phyloP scores from a whole-genome alignment of 2,888 invertebrate genomes.

The Marasmarcha lunaedactyla region DNA sequence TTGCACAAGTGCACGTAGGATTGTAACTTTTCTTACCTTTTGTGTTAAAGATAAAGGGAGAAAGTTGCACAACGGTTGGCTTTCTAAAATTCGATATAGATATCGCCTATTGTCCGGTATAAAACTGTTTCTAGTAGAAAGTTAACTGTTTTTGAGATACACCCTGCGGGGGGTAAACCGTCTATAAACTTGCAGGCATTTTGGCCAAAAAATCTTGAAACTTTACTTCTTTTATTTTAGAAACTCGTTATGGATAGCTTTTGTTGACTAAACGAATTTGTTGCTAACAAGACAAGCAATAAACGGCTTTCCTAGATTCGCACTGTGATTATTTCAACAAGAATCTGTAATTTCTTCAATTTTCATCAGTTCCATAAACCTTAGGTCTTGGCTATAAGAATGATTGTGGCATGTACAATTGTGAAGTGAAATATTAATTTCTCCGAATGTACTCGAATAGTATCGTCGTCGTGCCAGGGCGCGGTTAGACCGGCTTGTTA shows the following conservation, averaged over 20 bases:
- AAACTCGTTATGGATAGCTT: too few species aligned
- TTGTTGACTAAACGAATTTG: too few species aligned
- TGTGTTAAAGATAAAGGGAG: conserved; percentile 56
- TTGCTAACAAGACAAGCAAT: too few species aligned
- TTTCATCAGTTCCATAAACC: too few species aligned
- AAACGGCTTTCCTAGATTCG: too few species aligned
- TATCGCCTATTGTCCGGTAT: conserved; percentile 37
- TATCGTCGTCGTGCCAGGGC: conserved; percentile 38
- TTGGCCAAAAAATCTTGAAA: too few species aligned
- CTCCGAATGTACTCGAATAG: background rate
- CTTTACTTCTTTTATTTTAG: too few species aligned
- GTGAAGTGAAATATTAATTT: conserved; percentile 1
- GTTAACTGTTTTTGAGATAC: conserved; percentile 14
- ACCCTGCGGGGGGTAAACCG: conserved; percentile 7
- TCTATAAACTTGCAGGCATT: background rate
- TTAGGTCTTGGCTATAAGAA: background rate
- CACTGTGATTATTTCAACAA: too few species aligned
- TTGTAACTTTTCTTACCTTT: conserved; percentile 35
- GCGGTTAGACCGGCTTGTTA: conserved; percentile 57
- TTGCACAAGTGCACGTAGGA: conserved; percentile 4
- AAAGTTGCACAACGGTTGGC: conserved; percentile 61
- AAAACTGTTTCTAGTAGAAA: conserved; percentile 24
- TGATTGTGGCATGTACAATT: background rate
- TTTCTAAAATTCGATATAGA: conserved; percentile 58
- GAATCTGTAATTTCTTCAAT: too few species aligned